Conservation (phyloP, 2,113 vertebrate genomes). For the Sminthopsis crassicaudata region DNA sequence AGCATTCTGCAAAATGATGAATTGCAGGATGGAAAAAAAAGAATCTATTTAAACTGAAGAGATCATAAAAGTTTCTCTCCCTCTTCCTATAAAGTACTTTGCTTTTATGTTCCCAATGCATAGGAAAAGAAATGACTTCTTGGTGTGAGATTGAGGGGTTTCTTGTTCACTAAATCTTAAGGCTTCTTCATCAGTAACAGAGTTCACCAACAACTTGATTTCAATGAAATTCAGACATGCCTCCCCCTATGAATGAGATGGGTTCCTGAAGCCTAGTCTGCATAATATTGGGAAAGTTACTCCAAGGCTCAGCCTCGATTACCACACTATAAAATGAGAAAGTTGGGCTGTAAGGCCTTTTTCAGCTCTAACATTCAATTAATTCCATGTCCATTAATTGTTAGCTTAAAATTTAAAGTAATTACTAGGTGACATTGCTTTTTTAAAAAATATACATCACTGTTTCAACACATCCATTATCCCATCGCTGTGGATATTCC, state of each 20-base stretch:
- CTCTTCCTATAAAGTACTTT: neutral
- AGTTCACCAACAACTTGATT: neutral
- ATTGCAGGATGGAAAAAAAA: neutral
- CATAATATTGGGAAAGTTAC: neutral
- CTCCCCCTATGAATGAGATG: neutral
- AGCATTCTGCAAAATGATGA: neutral
- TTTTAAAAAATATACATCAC: neutral
- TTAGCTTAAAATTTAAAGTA: neutral
- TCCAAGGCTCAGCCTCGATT: neutral
- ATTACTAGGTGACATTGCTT: neutral
- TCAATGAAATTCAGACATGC: neutral
- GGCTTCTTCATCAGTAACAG: neutral
- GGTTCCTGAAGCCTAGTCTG: neutral
- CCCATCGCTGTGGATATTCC: neutral
- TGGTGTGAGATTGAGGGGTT: neutral
- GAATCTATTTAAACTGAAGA: conserved; percentile 3
- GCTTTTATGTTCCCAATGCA: neutral
- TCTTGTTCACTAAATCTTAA: neutral
- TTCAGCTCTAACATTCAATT: neutral
- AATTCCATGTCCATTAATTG: neutral
- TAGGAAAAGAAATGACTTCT: neutral
- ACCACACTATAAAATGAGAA: neutral
- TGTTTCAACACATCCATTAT: neutral
- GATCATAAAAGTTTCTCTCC: neutral
- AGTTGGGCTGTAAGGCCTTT: neutral